Conservation (phyloP, 2,888 invertebrate genomes). For the Leptopilina myrica region DNA sequence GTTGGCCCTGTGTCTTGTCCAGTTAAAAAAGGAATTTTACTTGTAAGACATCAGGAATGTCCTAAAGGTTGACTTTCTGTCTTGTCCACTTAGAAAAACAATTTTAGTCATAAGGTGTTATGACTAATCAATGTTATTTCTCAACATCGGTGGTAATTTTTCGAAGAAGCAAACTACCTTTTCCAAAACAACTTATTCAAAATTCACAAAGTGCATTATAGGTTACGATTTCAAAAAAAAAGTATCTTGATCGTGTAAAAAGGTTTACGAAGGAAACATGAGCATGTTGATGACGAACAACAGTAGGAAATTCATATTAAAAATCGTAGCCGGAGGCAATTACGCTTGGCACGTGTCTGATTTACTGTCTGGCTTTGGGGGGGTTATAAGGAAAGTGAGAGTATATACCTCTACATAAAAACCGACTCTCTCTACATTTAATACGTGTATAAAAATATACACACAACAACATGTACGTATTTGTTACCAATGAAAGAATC, state of each 20-base stretch:
- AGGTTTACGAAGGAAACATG: conserved; percentile 28
- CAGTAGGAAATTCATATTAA: conserved; percentile 53
- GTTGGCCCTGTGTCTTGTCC: too few species aligned
- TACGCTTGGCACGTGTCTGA: conserved; percentile 61
- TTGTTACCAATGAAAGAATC: background rate
- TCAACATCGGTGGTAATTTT: too few species aligned
- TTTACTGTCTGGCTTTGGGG: conserved; percentile 42
- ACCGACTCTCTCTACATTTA: background rate
- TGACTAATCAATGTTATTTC: too few species aligned
- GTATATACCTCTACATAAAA: conserved; percentile 7
- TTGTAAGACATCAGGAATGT: too few species aligned
- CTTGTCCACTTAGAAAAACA: too few species aligned
- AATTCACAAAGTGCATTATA: too few species aligned
- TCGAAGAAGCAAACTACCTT: too few species aligned
- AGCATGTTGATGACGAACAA: conserved; percentile 30
- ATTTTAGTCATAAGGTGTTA: too few species aligned
- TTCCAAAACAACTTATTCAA: too few species aligned
- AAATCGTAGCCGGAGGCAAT: conserved; percentile 61
- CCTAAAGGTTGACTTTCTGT: too few species aligned
- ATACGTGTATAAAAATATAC: too few species aligned
- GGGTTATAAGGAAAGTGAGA: conserved; percentile 25
- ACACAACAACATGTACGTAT: background rate
- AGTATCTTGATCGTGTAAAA: background rate
- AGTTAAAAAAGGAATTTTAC: too few species aligned
- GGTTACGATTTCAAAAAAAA: background rate